phyloP scores from a whole-genome alignment of 2,888 invertebrate genomes.

The Neocrepidodera transversa region DNA sequence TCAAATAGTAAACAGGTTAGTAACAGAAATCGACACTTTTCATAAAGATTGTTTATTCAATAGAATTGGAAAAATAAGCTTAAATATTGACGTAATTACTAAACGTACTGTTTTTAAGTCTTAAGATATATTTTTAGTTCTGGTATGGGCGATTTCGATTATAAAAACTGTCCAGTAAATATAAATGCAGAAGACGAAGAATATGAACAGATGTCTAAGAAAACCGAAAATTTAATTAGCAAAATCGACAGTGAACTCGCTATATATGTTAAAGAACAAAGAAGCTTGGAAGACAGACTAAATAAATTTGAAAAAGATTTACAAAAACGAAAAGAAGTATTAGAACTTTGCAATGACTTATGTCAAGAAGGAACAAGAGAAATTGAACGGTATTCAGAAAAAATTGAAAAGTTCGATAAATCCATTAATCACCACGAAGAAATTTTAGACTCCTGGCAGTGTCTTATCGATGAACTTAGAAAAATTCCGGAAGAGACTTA shows the following conservation, averaged over 20 bases:
- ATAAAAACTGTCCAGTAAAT: slow-evolving; percentile 15
- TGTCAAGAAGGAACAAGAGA: slow-evolving; percentile 36
- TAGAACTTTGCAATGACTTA: slow-evolving; percentile 30
- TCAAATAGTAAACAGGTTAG: not conserved
- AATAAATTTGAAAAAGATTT: slow-evolving; percentile 25
- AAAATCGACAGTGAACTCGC: slow-evolving; percentile 40
- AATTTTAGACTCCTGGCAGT: slow-evolving; percentile 42
- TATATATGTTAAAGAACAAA: slow-evolving; percentile 33
- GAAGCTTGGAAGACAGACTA: slow-evolving; percentile 20
- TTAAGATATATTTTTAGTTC: slow-evolving; percentile 10
- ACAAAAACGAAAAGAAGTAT: slow-evolving; percentile 32
- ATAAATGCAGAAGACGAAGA: slow-evolving; percentile 30
- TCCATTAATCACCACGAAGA: slow-evolving; percentile 37
- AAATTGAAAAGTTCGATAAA: slow-evolving; percentile 33
- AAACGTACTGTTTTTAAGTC: not conserved
- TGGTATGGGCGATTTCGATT: slow-evolving; percentile 41
- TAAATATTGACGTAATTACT: too few species aligned
- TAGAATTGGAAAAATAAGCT: too few species aligned
- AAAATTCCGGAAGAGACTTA: slow-evolving; percentile 31
- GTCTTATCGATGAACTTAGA: slow-evolving; percentile 40
- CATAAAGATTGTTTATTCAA: too few species aligned
- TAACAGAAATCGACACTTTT: too few species aligned
- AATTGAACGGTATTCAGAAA: slow-evolving; percentile 35
- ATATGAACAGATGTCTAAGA: slow-evolving; percentile 30
- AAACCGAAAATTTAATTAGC: slow-evolving; percentile 36